Evolutionary conservation across 92 coral and sea anemone species (phyloP).

Genomic region (Phenganax subtilis): DNA sequence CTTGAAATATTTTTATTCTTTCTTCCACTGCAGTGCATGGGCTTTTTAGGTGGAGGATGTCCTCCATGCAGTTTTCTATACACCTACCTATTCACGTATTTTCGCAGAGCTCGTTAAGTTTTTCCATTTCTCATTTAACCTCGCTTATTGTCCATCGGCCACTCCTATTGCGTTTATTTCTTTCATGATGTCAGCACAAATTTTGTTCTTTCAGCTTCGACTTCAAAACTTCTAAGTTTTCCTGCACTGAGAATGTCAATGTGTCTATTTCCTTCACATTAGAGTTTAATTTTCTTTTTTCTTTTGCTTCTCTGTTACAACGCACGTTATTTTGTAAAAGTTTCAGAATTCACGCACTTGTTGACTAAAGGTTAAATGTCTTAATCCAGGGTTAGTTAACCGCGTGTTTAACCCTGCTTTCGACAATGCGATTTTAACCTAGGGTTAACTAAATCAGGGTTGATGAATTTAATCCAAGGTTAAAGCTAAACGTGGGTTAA

Average conservation of each 20-base stretch:
- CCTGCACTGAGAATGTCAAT: constrained; percentile 28
- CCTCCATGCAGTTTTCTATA: constrained; percentile 44
- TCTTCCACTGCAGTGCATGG: constrained; percentile 27
- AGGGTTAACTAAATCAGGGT: too few relatives aligned
- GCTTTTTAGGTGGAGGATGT: constrained; percentile 39
- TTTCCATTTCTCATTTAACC: constrained; percentile 50
- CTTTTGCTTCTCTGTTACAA: too few relatives aligned
- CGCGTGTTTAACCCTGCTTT: too few relatives aligned
- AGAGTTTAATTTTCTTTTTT: constrained; percentile 33
- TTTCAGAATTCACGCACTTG: too few relatives aligned
- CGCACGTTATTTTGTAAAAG: too few relatives aligned
- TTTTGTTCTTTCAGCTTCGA: constrained; percentile 39
- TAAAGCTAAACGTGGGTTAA: too few relatives aligned
- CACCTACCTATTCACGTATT: constrained; percentile 5
- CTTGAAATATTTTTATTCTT: constrained; percentile 33
- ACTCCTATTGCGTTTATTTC: constrained; percentile 41
- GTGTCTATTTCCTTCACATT: constrained; percentile 29
- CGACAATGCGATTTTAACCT: too few relatives aligned
- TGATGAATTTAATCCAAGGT: too few relatives aligned
- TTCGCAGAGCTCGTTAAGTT: constrained; percentile 42
- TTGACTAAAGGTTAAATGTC: too few relatives aligned
- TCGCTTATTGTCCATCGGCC: constrained; percentile 34
- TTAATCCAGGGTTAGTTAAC: too few relatives aligned
- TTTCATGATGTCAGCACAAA: constrained; percentile 38
- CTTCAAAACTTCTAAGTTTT: constrained; percentile 17